Conservation (phyloP, 2,888 invertebrate genomes). For the Polyploca ridens region DNA sequence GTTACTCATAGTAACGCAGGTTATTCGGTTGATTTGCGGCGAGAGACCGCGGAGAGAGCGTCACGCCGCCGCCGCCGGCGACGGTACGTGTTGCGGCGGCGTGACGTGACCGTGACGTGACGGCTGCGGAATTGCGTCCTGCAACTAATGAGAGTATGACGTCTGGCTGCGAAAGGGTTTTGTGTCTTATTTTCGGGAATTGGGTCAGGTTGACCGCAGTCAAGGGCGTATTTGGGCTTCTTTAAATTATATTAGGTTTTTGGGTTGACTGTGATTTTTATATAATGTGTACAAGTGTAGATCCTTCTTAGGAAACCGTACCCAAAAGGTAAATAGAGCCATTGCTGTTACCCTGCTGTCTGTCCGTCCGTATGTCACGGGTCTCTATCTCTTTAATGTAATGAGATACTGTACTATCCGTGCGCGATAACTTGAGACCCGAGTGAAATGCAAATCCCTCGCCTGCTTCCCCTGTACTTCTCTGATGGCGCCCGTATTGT, state of each 20-base stretch:
- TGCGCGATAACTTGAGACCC: too few species aligned
- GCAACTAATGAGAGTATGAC: conserved; percentile 8
- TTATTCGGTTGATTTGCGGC: conserved; percentile 8
- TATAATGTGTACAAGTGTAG: background rate
- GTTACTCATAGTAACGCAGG: conserved; percentile 3
- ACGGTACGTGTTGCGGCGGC: background rate
- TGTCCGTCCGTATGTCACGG: too few species aligned
- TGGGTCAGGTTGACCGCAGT: background rate
- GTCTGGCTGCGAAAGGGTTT: background rate
- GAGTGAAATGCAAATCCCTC: too few species aligned
- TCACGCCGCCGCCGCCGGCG: background rate
- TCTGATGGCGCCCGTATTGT: too few species aligned
- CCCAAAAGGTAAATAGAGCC: too few species aligned
- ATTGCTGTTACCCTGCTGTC: too few species aligned
- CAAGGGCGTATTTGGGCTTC: background rate
- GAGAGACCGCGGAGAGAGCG: background rate
- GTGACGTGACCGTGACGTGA: conserved; percentile 7
- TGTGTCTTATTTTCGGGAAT: background rate
- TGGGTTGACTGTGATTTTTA: background rate
- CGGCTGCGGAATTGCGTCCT: background rate
- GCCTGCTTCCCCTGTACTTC: too few species aligned
- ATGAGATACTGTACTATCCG: too few species aligned
- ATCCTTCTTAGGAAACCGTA: too few species aligned
- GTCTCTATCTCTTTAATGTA: too few species aligned
- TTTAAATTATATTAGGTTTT: background rate